Evolutionary conservation across 2,888 invertebrate genomes (phyloP).

Genomic region (Ophion costatus): DNA sequence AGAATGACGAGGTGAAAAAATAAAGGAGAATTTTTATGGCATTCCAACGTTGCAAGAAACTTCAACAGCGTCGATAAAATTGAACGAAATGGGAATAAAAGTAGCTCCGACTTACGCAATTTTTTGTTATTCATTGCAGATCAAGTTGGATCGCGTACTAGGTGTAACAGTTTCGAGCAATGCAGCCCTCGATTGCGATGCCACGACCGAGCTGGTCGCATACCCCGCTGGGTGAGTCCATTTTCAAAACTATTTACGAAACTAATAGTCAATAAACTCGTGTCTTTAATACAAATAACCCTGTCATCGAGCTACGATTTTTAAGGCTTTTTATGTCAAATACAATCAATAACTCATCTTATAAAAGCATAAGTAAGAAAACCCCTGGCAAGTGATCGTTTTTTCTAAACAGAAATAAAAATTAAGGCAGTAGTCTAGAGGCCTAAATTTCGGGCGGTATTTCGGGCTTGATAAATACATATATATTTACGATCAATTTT

Average conservation of each 20-base stretch:
- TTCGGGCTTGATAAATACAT: too few relatives aligned
- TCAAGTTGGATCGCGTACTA: conserved; percentile 96
- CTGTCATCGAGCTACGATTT: background rate
- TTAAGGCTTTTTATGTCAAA: background rate
- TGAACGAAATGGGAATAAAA: background rate
- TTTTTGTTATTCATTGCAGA: conserved; percentile 87
- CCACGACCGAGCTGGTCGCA: conserved; percentile 93
- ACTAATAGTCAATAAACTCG: background rate
- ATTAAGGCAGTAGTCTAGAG: too few relatives aligned
- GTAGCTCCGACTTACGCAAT: background rate
- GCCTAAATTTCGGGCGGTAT: too few relatives aligned
- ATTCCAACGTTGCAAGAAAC: background rate
- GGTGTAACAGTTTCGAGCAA: conserved; percentile 97
- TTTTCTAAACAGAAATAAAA: background rate
- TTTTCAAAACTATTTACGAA: conserved; percentile 25
- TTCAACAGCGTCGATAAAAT: background rate
- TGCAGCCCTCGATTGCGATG: conserved; percentile 95
- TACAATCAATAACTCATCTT: background rate
- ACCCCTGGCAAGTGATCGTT: background rate
- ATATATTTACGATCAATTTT: too few relatives aligned
- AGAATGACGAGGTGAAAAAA: background rate
- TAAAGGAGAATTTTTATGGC: background rate
- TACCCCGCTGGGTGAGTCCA: conserved; percentile 97
- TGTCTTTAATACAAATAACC: background rate
- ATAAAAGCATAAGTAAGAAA: background rate